Evolutionary conservation across 2,888 invertebrate genomes (phyloP).

Genomic region (Zootermopsis nevadensis): DNA sequence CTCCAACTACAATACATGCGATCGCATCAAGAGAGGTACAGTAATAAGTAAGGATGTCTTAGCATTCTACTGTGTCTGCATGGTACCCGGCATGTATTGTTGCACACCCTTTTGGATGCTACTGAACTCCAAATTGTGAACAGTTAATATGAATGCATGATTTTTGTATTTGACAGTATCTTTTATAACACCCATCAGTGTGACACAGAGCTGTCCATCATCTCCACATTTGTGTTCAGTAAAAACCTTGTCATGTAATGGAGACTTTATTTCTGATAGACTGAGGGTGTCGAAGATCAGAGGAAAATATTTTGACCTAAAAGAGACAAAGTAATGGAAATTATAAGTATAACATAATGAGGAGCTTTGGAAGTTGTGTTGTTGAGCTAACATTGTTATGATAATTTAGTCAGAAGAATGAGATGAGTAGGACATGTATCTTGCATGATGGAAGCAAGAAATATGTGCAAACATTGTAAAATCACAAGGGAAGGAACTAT

Average conservation of each 20-base stretch:
- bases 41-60: slow-evolving; percentile 81
- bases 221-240: background rate
- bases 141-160: background rate
- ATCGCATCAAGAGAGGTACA: slow-evolving; percentile 93
- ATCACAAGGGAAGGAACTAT: too few relatives aligned
- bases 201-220: background rate
- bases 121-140: background rate
- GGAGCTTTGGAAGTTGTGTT: too few relatives aligned
- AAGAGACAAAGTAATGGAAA: too few relatives aligned
- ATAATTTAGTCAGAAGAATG: too few relatives aligned
- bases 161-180: background rate
- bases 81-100: slow-evolving; percentile 28
- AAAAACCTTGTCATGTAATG: background rate
- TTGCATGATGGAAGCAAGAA: too few relatives aligned
- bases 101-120: background rate
- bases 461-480: too few relatives aligned
- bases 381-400: too few relatives aligned
- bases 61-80: slow-evolving; percentile 23
- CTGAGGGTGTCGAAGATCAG: too few relatives aligned
- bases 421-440: too few relatives aligned
- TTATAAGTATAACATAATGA: too few relatives aligned
- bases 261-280: too few relatives aligned
- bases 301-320: too few relatives aligned
- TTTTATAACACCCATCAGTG: background rate
- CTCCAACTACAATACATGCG: slow-evolving; percentile 93